Evolutionary conservation across 2,888 invertebrate genomes (phyloP).

Genomic region (Aleiodes alternator): DNA sequence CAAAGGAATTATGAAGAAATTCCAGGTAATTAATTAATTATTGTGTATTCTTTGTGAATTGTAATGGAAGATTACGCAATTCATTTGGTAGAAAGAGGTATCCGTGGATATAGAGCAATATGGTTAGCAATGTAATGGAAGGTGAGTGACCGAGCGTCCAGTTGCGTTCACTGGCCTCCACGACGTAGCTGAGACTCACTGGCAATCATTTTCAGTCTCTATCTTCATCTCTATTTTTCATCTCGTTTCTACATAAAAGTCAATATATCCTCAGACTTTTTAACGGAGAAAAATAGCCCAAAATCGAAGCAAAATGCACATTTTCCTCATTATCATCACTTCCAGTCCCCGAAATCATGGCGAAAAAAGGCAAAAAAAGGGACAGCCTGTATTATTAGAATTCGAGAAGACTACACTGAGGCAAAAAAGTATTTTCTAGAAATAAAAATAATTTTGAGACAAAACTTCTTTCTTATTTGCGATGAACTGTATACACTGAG

Average conservation of each 20-base stretch:
- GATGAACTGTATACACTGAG: too few species aligned
- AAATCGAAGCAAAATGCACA: too few species aligned
- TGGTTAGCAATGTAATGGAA: constrained; percentile 64
- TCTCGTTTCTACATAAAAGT: constrained; percentile 18
- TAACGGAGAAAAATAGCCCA: not conserved
- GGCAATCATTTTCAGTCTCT: constrained; percentile 38
- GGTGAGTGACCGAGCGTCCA: constrained; percentile 75
- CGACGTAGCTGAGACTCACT: constrained; percentile 49
- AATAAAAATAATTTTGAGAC: too few species aligned
- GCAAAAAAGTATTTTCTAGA: too few species aligned
- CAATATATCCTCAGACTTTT: constrained; percentile 18
- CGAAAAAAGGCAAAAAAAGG: too few species aligned
- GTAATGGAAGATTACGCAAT: not conserved
- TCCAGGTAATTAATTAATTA: not conserved
- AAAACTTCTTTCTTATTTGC: too few species aligned
- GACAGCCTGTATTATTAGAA: too few species aligned
- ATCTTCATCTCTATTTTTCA: constrained; percentile 31
- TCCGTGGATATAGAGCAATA: constrained; percentile 73
- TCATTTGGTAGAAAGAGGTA: constrained; percentile 9
- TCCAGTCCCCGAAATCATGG: too few species aligned
- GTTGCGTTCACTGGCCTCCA: constrained; percentile 75
- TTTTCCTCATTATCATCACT: too few species aligned
- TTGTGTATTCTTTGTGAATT: not conserved
- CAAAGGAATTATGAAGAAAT: not conserved
- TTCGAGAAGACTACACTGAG: too few species aligned